phyloP scores from a whole-genome alignment of 2,797 vertebrate species.

The Netta rufina region DNA sequence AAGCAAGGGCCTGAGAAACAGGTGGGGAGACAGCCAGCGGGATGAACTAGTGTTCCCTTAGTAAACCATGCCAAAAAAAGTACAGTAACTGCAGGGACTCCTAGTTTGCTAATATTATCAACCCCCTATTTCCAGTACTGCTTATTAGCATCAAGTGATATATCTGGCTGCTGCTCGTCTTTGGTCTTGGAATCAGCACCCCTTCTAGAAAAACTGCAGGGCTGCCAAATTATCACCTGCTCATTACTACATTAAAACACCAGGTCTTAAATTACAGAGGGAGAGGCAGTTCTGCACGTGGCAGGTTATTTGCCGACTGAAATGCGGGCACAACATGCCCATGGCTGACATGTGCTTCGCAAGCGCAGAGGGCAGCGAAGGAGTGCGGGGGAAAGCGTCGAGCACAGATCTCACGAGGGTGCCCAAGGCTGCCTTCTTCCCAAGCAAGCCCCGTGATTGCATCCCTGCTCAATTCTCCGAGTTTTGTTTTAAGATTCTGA shows the following conservation, averaged over 20 bases:
- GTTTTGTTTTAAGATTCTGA: constrained; percentile 19
- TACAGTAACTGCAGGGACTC: neutral
- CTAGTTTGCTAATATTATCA: neutral
- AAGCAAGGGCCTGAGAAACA: neutral
- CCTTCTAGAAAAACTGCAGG: neutral
- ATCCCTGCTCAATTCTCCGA: neutral
- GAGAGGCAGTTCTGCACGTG: neutral
- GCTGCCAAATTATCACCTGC: neutral
- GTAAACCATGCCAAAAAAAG: fast-evolving
- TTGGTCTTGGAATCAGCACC: neutral
- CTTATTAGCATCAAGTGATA: neutral
- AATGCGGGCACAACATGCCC: neutral
- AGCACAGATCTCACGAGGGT: neutral
- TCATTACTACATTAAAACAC: neutral
- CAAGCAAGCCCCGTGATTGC: fast-evolving
- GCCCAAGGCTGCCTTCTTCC: neutral
- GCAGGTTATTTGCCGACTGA: neutral
- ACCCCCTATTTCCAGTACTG: neutral
- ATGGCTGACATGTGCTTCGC: neutral
- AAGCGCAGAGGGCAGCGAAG: neutral
- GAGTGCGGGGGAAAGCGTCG: neutral
- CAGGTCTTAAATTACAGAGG: neutral
- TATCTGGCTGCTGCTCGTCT: neutral
- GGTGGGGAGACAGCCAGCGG: neutral
- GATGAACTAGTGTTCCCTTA: neutral